phyloP scores from a whole-genome alignment of 2,113 vertebrate genomes.

The Centropus bengalensis region DNA sequence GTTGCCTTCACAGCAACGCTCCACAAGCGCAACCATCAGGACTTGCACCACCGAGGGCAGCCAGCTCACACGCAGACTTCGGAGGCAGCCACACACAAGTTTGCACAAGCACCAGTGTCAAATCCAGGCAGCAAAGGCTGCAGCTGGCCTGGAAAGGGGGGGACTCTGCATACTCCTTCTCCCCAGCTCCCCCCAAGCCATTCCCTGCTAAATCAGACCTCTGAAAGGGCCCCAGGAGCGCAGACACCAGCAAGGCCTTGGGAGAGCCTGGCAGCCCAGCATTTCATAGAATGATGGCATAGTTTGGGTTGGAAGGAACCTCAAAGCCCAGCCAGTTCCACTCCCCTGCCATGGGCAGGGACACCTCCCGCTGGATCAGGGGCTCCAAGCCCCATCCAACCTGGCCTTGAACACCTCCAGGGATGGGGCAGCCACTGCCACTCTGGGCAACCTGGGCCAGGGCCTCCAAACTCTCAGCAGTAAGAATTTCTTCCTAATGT shows the following conservation, averaged over 20 bases:
- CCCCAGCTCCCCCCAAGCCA: not conserved
- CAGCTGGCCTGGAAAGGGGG: not conserved
- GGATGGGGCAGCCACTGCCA: too few species aligned
- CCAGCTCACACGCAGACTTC: not conserved
- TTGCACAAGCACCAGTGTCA: not conserved
- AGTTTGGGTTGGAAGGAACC: too few species aligned
- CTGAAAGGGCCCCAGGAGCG: not conserved
- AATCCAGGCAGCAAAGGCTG: not conserved
- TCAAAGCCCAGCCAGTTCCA: too few species aligned
- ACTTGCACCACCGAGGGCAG: not conserved
- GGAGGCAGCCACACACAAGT: accelerated
- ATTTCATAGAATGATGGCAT: too few species aligned
- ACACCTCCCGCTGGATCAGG: too few species aligned
- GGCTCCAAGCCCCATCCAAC: too few species aligned
- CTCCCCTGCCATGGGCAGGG: too few species aligned
- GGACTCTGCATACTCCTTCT: not conserved
- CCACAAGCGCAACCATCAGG: not conserved
- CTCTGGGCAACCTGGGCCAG: too few species aligned
- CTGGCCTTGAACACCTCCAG: too few species aligned
- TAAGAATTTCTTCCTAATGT: too few species aligned
- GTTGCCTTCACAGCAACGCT: not conserved
- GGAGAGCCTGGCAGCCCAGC: not conserved
- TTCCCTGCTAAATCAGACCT: not conserved
- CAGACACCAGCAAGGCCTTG: not conserved
- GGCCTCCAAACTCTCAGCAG: too few species aligned